Conservation (phyloP, 2,888 invertebrate species). For the Diarsia brunnea region DNA sequence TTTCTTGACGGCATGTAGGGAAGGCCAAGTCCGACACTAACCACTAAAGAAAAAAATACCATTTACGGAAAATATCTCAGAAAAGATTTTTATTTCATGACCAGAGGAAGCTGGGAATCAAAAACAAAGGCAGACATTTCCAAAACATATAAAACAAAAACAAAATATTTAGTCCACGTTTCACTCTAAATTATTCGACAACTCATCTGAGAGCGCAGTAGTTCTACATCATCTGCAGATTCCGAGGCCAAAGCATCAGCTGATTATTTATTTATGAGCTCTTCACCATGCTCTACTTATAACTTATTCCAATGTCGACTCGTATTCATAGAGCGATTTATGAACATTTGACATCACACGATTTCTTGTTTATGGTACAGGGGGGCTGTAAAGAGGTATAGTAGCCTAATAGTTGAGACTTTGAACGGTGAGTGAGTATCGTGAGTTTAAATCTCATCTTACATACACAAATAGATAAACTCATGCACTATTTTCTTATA, state of each 20-base stretch:
- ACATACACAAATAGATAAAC: too few relatives aligned
- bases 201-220: constrained; percentile 10
- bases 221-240: constrained; percentile 16
- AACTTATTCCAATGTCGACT: constrained; percentile 53
- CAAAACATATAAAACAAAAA: neutral
- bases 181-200: constrained; percentile 26
- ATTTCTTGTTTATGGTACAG: constrained; percentile 49
- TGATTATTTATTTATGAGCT: constrained; percentile 62
- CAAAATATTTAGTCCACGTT: neutral
- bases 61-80: neutral
- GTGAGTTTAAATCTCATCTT: neutral
- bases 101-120: neutral
- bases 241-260: constrained; percentile 43
- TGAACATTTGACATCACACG: constrained; percentile 57
- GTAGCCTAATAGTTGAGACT: constrained; percentile 11
- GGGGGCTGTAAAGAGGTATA: constrained; percentile 2
- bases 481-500: too few relatives aligned
- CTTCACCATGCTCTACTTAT: constrained; percentile 55
- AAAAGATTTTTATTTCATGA: neutral
- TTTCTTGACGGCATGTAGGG: too few relatives aligned
- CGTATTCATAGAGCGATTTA: constrained; percentile 55
- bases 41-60: too few relatives aligned
- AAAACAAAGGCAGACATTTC: neutral
- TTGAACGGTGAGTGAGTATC: constrained; percentile 19
- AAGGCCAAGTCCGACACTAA: too few relatives aligned